Evolutionary conservation across 2,113 vertebrate genomes (phyloP), one percentile per base, ranked within the genome.

Genomic region (Epinephelus cyanopodus): DNA sequence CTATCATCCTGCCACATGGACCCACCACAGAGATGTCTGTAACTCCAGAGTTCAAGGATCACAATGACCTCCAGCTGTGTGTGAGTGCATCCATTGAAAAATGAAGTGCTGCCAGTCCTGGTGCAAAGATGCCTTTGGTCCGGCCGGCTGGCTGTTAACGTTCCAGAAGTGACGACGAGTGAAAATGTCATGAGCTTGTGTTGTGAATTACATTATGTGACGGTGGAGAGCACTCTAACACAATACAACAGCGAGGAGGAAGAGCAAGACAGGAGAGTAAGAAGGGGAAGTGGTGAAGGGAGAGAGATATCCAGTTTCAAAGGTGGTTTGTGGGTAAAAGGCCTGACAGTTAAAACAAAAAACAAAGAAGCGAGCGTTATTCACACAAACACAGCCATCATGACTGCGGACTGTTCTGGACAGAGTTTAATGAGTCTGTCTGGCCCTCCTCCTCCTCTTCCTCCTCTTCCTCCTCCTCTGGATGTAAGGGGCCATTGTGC

Each of bases 401-500:
- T 62, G 93, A 98, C 94, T 96, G 97, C 93, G 97, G 97, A 94
- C 97, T 97, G 96, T 97, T 97, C 95, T 97, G 98, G 94, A 97
- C 97, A 82, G 98, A 99, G 96, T 99, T 96, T 90, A 97, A 96
- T 86, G 97, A 97, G 95, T 98, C 98, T 91, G 97, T 97, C 72
- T 83, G 85, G 50, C 18, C 78, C 47, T 62, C 72, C 61, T 45
- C 85, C 5, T 84, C 86, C 15, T 82, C 83, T 2, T 97, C 96
- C 71, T 97, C 96, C 0, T 68, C 57, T 14, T 63, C 74, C 48
- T 72, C 66, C 72, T 96, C 96, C 74, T 96, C 96, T 0, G 92
- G 95, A 69, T 95, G 95, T 68, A 87, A 94, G 1, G 94, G 96
- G 79, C 97, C 97, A 0, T 98, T 99, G 93, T 88, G 89, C 56